Evolutionary conservation across 53 echinoderm and acorn worm species (phyloP).

Genomic region (Antedon mediterranea): DNA sequence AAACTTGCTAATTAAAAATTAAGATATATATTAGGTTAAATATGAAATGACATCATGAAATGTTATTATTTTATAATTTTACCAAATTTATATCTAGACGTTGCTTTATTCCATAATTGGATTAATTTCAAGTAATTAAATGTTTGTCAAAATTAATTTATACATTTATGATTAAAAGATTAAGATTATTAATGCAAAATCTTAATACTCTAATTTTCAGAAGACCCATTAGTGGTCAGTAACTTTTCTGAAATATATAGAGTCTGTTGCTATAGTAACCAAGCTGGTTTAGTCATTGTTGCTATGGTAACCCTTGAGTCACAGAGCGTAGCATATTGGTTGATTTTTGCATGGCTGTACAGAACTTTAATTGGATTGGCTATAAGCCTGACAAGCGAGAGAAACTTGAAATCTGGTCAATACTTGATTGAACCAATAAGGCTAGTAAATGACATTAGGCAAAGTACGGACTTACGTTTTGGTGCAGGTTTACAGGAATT

Average conservation of each 20-base stretch:
- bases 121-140: too few relatives aligned
- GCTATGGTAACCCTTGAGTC: background rate
- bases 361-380: background rate
- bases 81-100: too few relatives aligned
- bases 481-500: background rate
- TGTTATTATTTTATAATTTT: too few relatives aligned
- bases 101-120: too few relatives aligned
- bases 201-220: background rate
- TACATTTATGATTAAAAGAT: too few relatives aligned
- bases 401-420: background rate
- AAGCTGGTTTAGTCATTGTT: background rate
- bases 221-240: background rate
- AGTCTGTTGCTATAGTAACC: background rate
- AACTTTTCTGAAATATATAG: background rate
- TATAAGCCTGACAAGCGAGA: background rate
- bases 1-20: too few relatives aligned
- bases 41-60: too few relatives aligned
- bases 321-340: background rate
- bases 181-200: too few relatives aligned
- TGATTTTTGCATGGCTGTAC: background rate
- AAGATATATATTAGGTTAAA: too few relatives aligned
- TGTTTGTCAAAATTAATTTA: too few relatives aligned
- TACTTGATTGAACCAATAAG: background rate
- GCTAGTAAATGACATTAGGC: background rate
- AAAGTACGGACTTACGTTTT: background rate